Conservation (phyloP, 2,113 vertebrate species). For the Pelusios castaneus region DNA sequence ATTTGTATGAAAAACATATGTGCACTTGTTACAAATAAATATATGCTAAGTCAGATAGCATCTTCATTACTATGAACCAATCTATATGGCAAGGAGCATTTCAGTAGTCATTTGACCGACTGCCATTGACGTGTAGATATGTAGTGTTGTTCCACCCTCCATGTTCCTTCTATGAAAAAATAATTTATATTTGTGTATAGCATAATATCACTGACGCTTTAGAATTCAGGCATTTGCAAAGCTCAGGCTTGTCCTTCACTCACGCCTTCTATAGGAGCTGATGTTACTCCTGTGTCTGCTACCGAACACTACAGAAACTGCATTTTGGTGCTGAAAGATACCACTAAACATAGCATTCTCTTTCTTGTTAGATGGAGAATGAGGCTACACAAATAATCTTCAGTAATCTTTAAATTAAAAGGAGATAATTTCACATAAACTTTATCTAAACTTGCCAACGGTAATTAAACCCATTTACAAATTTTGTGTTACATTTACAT, state of each 20-base stretch:
- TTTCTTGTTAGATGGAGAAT: background rate
- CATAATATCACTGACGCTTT: background rate
- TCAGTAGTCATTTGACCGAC: background rate
- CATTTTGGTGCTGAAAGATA: background rate
- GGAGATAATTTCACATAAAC: background rate
- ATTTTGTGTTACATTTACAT: fast-evolving
- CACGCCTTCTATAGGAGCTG: background rate
- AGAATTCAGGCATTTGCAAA: background rate
- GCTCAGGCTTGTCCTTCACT: fast-evolving
- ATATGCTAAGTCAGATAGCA: background rate
- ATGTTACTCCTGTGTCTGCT: background rate
- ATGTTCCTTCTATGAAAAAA: background rate
- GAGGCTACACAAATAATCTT: background rate
- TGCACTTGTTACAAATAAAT: background rate
- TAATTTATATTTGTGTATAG: background rate
- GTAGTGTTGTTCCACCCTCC: background rate
- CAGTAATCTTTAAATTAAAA: background rate
- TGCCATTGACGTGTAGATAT: background rate
- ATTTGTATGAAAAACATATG: background rate
- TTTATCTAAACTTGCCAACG: background rate
- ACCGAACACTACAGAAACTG: too few species aligned
- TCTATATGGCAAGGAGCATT: background rate
- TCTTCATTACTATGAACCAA: background rate
- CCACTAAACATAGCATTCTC: background rate
- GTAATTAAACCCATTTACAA: background rate